These are phyloP conservation scores for Acronicta psi DNA, from an alignment of 2,888 invertebrate genomes.

Conservation along the genomic window DNA sequence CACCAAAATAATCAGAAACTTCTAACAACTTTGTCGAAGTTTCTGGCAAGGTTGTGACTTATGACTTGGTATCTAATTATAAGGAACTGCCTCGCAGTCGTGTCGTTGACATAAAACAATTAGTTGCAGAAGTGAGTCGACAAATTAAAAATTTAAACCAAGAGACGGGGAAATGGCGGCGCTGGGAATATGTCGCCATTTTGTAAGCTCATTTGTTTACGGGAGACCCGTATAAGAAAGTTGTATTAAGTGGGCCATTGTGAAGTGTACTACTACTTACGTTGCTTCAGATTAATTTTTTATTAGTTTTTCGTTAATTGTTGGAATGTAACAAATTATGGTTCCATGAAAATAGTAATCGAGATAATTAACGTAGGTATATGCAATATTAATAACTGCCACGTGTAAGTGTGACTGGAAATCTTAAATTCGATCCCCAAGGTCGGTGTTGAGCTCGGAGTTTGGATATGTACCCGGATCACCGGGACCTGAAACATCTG, in stretches of 20 bases:
- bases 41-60: conserved; percentile 27
- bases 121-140: conserved; percentile 47
- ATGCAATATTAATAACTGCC: too few species aligned
- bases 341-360: too few species aligned
- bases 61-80: conserved; percentile 39
- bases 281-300: too few species aligned
- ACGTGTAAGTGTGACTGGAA: too few species aligned
- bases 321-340: too few species aligned
- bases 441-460: too few species aligned
- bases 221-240: conserved; percentile 23
- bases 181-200: conserved; percentile 20
- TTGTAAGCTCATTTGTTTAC: conserved; percentile 30
- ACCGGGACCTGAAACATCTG: too few species aligned
- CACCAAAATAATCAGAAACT: conserved; percentile 29
- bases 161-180: conserved; percentile 33
- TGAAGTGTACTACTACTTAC: not conserved
- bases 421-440: too few species aligned
- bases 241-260: conserved; percentile 4
- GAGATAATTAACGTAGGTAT: too few species aligned
- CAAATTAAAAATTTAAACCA: conserved; percentile 47
- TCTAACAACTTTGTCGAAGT: conserved; percentile 41
- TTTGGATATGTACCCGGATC: too few species aligned
- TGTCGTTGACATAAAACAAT: conserved; percentile 57
- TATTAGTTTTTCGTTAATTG: too few species aligned
- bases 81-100: conserved; percentile 37